Percentiles rank a stretch among this genome's conserved stretches.
Evolutionary conservation across 1,140 invertebrate species (phyloP).

Genomic region (Metaphire vulgaris): DNA sequence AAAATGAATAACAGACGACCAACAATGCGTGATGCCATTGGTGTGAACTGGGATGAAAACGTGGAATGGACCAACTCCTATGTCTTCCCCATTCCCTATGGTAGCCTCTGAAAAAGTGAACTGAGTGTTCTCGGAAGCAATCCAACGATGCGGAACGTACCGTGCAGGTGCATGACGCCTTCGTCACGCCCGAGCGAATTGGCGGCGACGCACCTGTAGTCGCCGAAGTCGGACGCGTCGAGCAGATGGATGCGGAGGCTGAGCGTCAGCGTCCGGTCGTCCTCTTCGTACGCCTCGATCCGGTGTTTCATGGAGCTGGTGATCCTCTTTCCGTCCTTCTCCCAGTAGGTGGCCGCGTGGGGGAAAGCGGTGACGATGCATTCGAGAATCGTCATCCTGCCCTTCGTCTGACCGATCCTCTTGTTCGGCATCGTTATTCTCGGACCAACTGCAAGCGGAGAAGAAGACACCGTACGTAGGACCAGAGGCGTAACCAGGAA

Average conservation of each 20-base stretch:
- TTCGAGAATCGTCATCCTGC: conserved; percentile 59
- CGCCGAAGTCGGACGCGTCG: conserved; percentile 69
- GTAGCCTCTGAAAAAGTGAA: neutral
- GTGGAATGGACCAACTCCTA: too few relatives aligned
- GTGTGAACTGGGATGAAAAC: too few relatives aligned
- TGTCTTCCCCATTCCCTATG: too few relatives aligned
- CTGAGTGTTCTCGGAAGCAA: neutral
- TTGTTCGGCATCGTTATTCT: conserved; percentile 38
- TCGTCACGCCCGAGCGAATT: conserved; percentile 80
- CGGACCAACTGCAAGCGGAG: conserved; percentile 37
- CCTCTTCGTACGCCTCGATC: conserved; percentile 65
- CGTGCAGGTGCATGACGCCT: conserved; percentile 74
- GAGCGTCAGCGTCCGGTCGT: conserved; percentile 75
- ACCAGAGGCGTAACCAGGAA: neutral
- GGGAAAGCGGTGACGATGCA: conserved; percentile 84
- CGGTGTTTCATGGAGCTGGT: conserved; percentile 65
- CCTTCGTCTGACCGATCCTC: conserved; percentile 37
- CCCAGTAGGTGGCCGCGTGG: conserved; percentile 77
- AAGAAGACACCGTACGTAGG: conserved; percentile 11
- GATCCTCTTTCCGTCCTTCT: conserved; percentile 67
- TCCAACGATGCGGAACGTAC: conserved; percentile 51
- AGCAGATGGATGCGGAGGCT: conserved; percentile 72
- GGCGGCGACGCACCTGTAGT: conserved; percentile 82
- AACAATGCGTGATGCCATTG: neutral
- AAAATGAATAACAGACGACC: neutral